Percentiles rank a stretch among this genome's conserved stretches.
Conservation (phyloP, 2,888 invertebrate species). For the Dynastes hyllus region DNA sequence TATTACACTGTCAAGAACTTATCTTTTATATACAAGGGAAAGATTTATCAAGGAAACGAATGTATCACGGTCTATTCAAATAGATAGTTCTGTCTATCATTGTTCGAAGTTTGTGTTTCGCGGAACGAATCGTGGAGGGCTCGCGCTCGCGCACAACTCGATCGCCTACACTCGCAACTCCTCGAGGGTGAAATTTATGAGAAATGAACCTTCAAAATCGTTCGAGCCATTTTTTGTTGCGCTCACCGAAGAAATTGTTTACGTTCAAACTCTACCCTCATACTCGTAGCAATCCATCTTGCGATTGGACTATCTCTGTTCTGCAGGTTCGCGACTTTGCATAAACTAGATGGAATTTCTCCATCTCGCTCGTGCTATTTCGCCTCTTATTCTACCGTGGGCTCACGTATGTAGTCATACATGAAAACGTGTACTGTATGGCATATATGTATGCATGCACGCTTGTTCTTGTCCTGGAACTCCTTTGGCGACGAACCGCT, state of each 20-base stretch:
- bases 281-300: conserved; percentile 64
- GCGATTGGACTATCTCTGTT: conserved; percentile 63
- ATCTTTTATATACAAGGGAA: conserved; percentile 50
- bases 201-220: conserved; percentile 70
- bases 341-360: conserved; percentile 53
- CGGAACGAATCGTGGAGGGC: conserved; percentile 56
- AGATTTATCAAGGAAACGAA: conserved; percentile 65
- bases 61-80: conserved; percentile 66
- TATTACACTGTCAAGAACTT: conserved; percentile 46
- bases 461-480: not conserved
- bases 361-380: conserved; percentile 40
- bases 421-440: not conserved
- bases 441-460: conserved; percentile 11
- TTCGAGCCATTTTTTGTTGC: conserved; percentile 62
- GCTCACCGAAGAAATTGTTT: conserved; percentile 57
- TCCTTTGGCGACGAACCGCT: conserved; percentile 2
- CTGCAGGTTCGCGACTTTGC: conserved; percentile 61
- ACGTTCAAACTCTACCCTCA: conserved; percentile 60
- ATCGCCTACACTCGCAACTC: conserved; percentile 21
- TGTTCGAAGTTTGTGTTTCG: conserved; percentile 66
- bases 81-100: conserved; percentile 70
- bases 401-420: conserved; percentile 6
- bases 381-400: conserved; percentile 29
- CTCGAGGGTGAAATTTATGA: conserved; percentile 69
- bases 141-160: conserved; percentile 26